Base-by-base conservation (phyloP, 2,113 vertebrate genomes). In the Peromyscus polionotus region DNA sequence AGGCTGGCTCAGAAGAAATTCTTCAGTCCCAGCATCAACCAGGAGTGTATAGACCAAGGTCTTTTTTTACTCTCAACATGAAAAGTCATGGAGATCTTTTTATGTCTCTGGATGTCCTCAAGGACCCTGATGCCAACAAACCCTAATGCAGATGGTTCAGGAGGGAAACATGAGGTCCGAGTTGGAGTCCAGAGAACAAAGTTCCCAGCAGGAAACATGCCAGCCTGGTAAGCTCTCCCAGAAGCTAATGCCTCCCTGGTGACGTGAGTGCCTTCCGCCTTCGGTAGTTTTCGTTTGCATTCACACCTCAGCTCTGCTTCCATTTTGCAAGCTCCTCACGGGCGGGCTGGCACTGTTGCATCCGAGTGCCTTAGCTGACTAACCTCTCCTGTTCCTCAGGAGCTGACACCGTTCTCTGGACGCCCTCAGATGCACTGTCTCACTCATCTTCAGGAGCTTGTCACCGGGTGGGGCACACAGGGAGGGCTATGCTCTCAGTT, bases 1-100 rank as follows among this genome's bases (percentile, higher is more conserved):
- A 19, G 5, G n/a, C 39, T 70, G 68, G 75, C 80, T 94, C 61
- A 89, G 54, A 95, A 88, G 65, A 80, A 45, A 68, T 73, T 39
- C 77, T n/a, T 67, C 39, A 13, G 36, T 61, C 45, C 42, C 33
- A 39, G 20, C 3, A 28, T 67, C 7, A 54, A 22, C 42, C 31
- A 26, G 16, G 39, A 51, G 26, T 68, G 3, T 24, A 59, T 6
- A 48, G 33, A 85, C 19, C 33, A 88, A 28, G 13, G 9, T 1
- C 33, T 80, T 70, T 95, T 95, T 85, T 61, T 42, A 6, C 26
- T 42, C 3, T 54, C 85, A 70, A 28, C 70, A 92, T 42, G 72
- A 45, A 79, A 77, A 61, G 14, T 13, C 3, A 28, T 17, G 61
- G 20, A 80, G 7, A 67, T 75, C 14, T 95, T 88, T 90, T 28